Evolutionary conservation across 2,888 invertebrate genomes (phyloP), one percentile per base, ranked within the genome.

Genomic region (Epinotia nisella): DNA sequence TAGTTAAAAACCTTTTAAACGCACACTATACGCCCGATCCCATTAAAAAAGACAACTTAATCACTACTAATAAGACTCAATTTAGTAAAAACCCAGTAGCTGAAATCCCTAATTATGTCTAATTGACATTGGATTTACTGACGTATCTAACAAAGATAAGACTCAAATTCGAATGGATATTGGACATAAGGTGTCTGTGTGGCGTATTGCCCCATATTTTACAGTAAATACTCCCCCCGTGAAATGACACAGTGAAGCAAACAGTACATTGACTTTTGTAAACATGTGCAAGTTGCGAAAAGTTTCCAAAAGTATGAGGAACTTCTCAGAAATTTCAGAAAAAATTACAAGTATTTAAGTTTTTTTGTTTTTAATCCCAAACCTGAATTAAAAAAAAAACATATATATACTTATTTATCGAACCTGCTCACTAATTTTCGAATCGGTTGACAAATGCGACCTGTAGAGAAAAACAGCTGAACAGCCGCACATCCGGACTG

Each of bases 181-280:
- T 3, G 29, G 10, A 9, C 17, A 65, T 19, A 21, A 19, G 19
- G 11, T 55, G 24, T 53, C 29, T 39, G 19, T 39, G 19, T 19
- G 53, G 51, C 17, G 39, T 65, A 65, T 35, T 65, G 65, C 65
- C 65, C 65, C 39, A 53, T 55, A 65, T 65, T 53, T 65, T 65
- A 65, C 53, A 9, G 65, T 35, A 55, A 65, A 53, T 65, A 39
- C 29, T 53, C 35, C 49, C 29, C 65, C 53, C 15, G 17, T 55
- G 35, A 53, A 51, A 3, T 65, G 10, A 2, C 53, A 53, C 65
- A 55, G 19, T 15, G 3, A 13, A 65, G 3, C 3, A 9, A 19
- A 1, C 65, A 65, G 65, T 65, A 55, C 10, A n/a, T 64, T 49
- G 29, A 64, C 51, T 64, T 4, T 24, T 24, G 21, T 24, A 24